Percentiles rank a stretch among this genome's conserved stretches.
phyloP scores from a whole-genome alignment of 2,797 vertebrate species.

The Alosa sapidissima region DNA sequence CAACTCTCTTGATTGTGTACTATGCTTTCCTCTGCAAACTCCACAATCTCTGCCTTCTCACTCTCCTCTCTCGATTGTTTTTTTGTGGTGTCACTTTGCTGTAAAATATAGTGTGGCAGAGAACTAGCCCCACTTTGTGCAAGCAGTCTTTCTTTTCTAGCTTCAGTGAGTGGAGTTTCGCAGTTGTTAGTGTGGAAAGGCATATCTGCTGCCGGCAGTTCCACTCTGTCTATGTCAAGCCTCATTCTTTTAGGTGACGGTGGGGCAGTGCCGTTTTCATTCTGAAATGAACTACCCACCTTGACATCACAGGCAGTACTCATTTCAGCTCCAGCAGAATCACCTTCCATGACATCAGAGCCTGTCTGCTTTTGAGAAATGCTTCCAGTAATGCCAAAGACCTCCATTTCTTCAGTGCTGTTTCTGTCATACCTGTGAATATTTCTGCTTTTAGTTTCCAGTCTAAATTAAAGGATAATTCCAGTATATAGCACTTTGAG shows the following conservation, averaged over 20 bases:
- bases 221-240: background rate
- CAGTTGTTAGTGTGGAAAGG: background rate
- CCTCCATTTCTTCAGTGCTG: background rate
- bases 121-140: background rate
- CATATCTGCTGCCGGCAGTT: background rate
- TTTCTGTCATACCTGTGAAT: background rate
- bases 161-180: background rate
- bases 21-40: background rate
- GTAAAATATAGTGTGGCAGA: background rate
- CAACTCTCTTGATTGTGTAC: background rate
- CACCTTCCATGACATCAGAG: constrained; percentile 41
- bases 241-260: background rate
- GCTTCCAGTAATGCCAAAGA: constrained; percentile 1
- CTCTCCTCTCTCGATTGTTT: constrained; percentile 26
- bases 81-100: background rate
- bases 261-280: background rate
- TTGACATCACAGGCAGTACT: constrained; percentile 49
- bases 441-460: background rate
- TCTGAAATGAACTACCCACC: constrained; percentile 18
- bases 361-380: constrained; percentile 18
- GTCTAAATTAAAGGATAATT: background rate
- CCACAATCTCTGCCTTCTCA: background rate
- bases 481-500: no score
- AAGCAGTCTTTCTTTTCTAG: background rate
- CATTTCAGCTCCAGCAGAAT: constrained; percentile 48